Evolutionary conservation across 1,140 invertebrate species (phyloP).

Genomic region (Neoseiulus cucumeris): DNA sequence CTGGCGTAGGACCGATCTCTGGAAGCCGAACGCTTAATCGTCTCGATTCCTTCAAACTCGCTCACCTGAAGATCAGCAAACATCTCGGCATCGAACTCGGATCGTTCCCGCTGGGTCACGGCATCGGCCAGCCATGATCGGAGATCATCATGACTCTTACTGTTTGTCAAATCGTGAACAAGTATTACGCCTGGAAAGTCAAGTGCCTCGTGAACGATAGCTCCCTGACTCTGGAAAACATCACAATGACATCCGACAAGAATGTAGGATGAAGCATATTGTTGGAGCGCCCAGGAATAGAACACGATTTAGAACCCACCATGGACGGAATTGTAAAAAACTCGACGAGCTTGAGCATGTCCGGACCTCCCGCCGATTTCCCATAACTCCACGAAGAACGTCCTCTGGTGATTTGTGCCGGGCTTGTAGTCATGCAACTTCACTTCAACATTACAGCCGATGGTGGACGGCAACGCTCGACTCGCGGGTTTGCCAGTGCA

Average conservation of each 20-base stretch:
- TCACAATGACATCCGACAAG: not conserved
- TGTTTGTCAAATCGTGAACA: conserved; percentile 86
- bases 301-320: conserved; percentile 36
- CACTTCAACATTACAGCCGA: conserved; percentile 84
- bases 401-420: conserved; percentile 64
- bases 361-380: conserved; percentile 82
- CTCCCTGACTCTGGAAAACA: conserved; percentile 12
- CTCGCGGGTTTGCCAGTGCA: conserved; percentile 51
- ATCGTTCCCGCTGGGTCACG: conserved; percentile 25
- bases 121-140: conserved; percentile 81
- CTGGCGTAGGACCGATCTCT: too few species aligned
- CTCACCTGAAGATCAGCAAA: conserved; percentile 2
- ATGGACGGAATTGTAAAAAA: conserved; percentile 81
- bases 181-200: conserved; percentile 55
- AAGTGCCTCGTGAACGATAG: conserved; percentile 15
- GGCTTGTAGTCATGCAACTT: conserved; percentile 78
- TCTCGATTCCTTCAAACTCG: too few species aligned
- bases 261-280: too few species aligned
- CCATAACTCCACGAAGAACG: conserved; percentile 86
- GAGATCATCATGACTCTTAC: conserved; percentile 82
- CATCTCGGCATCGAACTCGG: not conserved
- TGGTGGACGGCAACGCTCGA: conserved; percentile 45
- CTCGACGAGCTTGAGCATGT: conserved; percentile 68
- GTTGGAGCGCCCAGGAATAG: too few species aligned
- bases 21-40: too few species aligned